Evolutionary conservation across 2,113 vertebrate species (phyloP).

Genomic region (Felis catus): DNA sequence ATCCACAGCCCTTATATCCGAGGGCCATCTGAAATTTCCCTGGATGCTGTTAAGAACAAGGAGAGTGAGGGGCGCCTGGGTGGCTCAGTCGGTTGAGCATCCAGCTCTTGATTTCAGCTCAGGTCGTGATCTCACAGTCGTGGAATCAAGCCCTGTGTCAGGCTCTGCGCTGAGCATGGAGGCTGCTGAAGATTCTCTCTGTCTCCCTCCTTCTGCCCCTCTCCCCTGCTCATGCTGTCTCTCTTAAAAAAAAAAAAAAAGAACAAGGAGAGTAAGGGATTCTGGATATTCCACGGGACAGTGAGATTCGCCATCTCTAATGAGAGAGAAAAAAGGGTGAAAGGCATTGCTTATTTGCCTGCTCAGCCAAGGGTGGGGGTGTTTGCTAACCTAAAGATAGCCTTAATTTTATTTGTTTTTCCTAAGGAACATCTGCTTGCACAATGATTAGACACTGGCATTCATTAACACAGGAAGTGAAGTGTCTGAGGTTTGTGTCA

Average conservation of each 20-base stretch:
- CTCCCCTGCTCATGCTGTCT: too few species aligned
- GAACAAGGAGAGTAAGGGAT: background rate
- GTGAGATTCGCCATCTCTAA: background rate
- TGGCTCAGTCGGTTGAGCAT: too few species aligned
- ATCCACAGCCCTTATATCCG: background rate
- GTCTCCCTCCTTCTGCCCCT: too few species aligned
- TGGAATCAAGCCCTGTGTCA: too few species aligned
- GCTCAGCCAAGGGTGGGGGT: slow-evolving; percentile 6
- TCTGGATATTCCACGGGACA: background rate
- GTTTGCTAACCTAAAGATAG: slow-evolving; percentile 73
- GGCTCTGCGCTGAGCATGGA: too few species aligned
- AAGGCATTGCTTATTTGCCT: slow-evolving; percentile 40
- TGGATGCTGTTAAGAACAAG: background rate
- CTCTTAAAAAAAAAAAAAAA: background rate
- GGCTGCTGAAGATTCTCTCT: too few species aligned
- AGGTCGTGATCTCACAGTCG: too few species aligned
- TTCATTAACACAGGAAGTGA: slow-evolving; percentile 77
- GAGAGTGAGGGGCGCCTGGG: background rate
- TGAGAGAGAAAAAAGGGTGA: background rate
- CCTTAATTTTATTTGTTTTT: slow-evolving; percentile 73
- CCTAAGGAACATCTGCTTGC: slow-evolving; percentile 72
- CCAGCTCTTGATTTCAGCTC: too few species aligned
- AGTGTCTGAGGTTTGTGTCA: slow-evolving; percentile 71
- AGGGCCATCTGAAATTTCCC: background rate
- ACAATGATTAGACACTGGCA: slow-evolving; percentile 63